Percentiles rank a stretch among this genome's conserved stretches.
Evolutionary conservation across 2,888 invertebrate genomes (phyloP).

Genomic region (Caenorhabditis uteleia): DNA sequence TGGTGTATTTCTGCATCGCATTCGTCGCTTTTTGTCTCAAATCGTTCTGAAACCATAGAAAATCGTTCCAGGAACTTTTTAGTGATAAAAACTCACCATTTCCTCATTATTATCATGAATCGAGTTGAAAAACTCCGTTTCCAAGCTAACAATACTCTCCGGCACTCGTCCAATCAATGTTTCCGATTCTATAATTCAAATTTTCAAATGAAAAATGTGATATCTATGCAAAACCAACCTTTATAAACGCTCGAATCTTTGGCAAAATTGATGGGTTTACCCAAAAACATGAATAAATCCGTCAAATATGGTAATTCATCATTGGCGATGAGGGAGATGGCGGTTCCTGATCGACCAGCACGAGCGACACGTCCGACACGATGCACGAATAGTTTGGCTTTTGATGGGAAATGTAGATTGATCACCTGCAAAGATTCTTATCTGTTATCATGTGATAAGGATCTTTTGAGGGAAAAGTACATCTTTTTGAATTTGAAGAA

Average conservation of each 20-base stretch:
- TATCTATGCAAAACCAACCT: conserved; percentile 35
- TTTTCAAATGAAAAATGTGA: not conserved
- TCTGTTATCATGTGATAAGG: too few relatives aligned
- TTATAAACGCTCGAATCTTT: conserved; percentile 45
- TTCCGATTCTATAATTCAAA: conserved; percentile 47
- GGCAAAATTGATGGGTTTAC: conserved; percentile 76
- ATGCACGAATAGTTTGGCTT: conserved; percentile 95
- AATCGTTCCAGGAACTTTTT: not conserved
- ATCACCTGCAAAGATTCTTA: conserved; percentile 80
- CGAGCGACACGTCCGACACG: conserved; percentile 82
- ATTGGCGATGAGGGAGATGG: conserved; percentile 86
- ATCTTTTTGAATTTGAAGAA: too few relatives aligned
- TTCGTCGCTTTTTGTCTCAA: conserved; percentile 82
- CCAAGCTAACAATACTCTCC: conserved; percentile 82
- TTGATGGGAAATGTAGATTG: conserved; percentile 95
- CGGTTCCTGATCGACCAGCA: conserved; percentile 76
- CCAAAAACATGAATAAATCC: conserved; percentile 93
- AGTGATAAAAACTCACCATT: conserved; percentile 16
- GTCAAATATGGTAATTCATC: conserved; percentile 90
- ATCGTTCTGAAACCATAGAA: conserved; percentile 73
- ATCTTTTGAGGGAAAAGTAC: too few relatives aligned
- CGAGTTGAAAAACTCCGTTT: conserved; percentile 79
- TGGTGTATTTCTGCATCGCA: conserved; percentile 87
- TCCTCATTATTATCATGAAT: conserved; percentile 78
- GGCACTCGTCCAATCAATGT: conserved; percentile 81